A percentile compares a stretch with the other conserved stretches of the same genome.
These are phyloP conservation scores for Cabera pusaria DNA, from an alignment of 2,888 invertebrate species.

Conservation along the genomic window DNA sequence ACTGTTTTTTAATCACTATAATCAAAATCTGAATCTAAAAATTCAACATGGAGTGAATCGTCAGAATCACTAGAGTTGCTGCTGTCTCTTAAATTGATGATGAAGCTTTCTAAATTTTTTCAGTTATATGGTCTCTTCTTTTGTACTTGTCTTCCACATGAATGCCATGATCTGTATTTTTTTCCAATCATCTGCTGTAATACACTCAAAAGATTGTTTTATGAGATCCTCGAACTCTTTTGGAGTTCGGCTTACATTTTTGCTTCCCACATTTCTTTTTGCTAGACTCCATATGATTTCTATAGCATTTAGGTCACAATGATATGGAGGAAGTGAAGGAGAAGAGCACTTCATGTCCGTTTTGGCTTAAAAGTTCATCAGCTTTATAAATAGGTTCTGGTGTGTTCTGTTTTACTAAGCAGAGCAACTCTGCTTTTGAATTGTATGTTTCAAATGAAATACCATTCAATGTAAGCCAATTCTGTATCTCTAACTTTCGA, in stretches of 20 bases:
- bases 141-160: slow-evolving; percentile 22
- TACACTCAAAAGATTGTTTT: slow-evolving; percentile 16
- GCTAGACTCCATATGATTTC: slow-evolving; percentile 25
- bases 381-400: slow-evolving; percentile 23
- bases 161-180: slow-evolving; percentile 23
- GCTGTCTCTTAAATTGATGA: slow-evolving; percentile 17
- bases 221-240: slow-evolving; percentile 12
- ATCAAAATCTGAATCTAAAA: slow-evolving; percentile 18
- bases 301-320: slow-evolving; percentile 28
- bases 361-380: slow-evolving; percentile 27
- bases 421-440: slow-evolving; percentile 27
- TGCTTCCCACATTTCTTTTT: slow-evolving; percentile 26
- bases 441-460: slow-evolving; percentile 26
- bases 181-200: slow-evolving; percentile 20
- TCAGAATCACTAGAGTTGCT: slow-evolving; percentile 16
- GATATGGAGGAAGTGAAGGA: slow-evolving; percentile 25
- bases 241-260: slow-evolving; percentile 16
- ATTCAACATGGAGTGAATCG: slow-evolving; percentile 13
- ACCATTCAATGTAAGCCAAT: slow-evolving; percentile 26
- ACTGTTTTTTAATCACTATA: slow-evolving; percentile 10
- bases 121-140: slow-evolving; percentile 18
- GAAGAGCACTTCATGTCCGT: slow-evolving; percentile 29
- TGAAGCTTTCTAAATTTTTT: slow-evolving; percentile 21
- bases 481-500: slow-evolving; percentile 14
- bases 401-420: slow-evolving; percentile 28